Evolutionary conservation across 2,113 vertebrate genomes (phyloP), one percentile per base, ranked within the genome.

Genomic region (Neogobius melanostomus): DNA sequence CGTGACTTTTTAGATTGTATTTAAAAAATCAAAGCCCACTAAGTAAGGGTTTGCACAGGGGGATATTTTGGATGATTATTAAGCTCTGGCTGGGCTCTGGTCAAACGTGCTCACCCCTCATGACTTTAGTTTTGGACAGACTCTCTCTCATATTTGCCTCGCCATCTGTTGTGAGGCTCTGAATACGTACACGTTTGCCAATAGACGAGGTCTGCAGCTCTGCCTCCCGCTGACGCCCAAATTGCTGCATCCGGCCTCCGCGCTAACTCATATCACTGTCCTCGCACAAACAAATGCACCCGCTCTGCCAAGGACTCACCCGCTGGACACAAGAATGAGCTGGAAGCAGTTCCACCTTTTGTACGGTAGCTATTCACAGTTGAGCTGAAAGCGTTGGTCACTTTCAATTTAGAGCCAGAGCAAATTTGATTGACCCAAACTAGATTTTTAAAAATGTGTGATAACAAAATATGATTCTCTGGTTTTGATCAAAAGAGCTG

Each of bases 121-220:
- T 53, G 51, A 47, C 68, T 44, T 74, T 73, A 76, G 72, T 67
- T 80, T 75, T 57, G 28, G 44, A 66, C 74, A 68, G 36, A 57
- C 68, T 79, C 69, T 64, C 81, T 11, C 53, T 65, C 10, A 73
- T 80, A 77, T 82, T 80, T 81, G 67, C 68, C 61, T 47, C 56
- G 76, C 80, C 84, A 86, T 85, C 85, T 86, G 84, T 62, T 70
- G 51, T 43, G 59, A n/a, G n/a, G 63, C 69, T 53, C n/a, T 45
- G n/a, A 61, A 75, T 66, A 36, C 28, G 68, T 69, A 63, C 63
- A n/a, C 52, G 53, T 80, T 64, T 80, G 80, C 80, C 80, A 77
- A 9, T 28, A 10, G 44, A 64, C 63, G 21, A 1, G 5, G 17
- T 53, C 50, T 36, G 71, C 68, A 74, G 21, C 51, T 63, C 28